Evolutionary conservation across 2,888 invertebrate genomes (phyloP).

Genomic region (Pollenia amentaria): DNA sequence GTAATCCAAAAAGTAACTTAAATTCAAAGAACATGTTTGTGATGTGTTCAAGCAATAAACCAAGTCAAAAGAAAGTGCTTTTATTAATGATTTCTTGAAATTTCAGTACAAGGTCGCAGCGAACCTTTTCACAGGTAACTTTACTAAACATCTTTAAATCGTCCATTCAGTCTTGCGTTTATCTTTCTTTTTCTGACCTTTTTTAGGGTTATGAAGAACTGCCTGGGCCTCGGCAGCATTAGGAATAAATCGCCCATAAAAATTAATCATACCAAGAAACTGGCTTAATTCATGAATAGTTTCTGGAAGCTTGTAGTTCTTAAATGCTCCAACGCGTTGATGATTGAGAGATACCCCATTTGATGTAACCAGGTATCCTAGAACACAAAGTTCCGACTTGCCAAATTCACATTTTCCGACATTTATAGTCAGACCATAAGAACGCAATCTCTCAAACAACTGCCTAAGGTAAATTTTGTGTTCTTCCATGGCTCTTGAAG

Average conservation of each 20-base stretch:
- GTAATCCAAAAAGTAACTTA: too few relatives aligned
- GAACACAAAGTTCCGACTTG: constrained; percentile 22
- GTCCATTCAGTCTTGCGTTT: too few relatives aligned
- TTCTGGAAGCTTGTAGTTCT: constrained; percentile 6
- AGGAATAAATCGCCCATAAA: constrained; percentile 6
- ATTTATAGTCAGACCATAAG: background rate
- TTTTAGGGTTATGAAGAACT: too few relatives aligned
- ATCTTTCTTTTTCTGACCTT: too few relatives aligned
- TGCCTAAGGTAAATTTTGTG: constrained; percentile 2
- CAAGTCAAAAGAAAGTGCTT: too few relatives aligned
- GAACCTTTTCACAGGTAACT: too few relatives aligned
- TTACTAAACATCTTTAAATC: too few relatives aligned
- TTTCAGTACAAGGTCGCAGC: too few relatives aligned
- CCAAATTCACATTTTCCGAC: constrained; percentile 28
- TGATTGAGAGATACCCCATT: background rate
- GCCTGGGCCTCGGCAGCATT: too few relatives aligned
- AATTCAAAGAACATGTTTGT: too few relatives aligned
- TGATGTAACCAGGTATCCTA: constrained; percentile 1
- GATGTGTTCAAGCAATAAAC: too few relatives aligned
- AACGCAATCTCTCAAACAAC: constrained; percentile 11
- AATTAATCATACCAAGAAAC: constrained; percentile 8
- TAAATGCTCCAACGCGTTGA: constrained; percentile 1
- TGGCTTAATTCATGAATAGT: background rate
- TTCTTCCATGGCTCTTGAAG: background rate
- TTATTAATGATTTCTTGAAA: too few relatives aligned